These are phyloP conservation scores for Laspeyria flexula DNA, from an alignment of 2,888 invertebrate species.

Conservation along the genomic window DNA sequence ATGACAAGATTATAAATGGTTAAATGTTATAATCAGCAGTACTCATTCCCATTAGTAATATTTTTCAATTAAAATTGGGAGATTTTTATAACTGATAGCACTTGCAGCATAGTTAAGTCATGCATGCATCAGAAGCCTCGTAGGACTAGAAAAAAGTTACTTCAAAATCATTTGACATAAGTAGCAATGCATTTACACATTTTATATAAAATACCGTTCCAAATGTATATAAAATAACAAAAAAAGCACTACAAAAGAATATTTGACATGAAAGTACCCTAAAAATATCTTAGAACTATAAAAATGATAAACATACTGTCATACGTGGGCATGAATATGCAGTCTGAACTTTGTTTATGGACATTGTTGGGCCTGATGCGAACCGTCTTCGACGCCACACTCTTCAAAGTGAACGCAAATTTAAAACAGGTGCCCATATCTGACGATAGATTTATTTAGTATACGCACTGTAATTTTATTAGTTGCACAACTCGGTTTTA, in stretches of 20 bases:
- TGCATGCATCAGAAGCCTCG: background rate
- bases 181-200: no score
- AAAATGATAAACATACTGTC: constrained; percentile 74
- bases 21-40: no score
- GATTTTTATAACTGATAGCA: no score
- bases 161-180: constrained; percentile 13
- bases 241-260: constrained; percentile 12
- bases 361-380: constrained; percentile 80
- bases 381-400: constrained; percentile 83
- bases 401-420: constrained; percentile 84
- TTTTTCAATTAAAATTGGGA: no score
- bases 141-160: constrained; percentile 9
- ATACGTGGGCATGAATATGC: constrained; percentile 78
- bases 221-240: constrained; percentile 10
- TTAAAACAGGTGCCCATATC: constrained; percentile 73
- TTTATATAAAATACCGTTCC: constrained; percentile 6
- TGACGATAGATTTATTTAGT: constrained; percentile 39
- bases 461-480: no score
- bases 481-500: no score
- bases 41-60: no score
- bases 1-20: no score
- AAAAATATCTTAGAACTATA: constrained; percentile 10
- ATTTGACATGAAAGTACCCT: constrained; percentile 14
- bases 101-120: no score
- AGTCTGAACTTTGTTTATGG: constrained; percentile 82